Conservation (phyloP, 2,888 invertebrate species). For the Amphipoea oculea region DNA sequence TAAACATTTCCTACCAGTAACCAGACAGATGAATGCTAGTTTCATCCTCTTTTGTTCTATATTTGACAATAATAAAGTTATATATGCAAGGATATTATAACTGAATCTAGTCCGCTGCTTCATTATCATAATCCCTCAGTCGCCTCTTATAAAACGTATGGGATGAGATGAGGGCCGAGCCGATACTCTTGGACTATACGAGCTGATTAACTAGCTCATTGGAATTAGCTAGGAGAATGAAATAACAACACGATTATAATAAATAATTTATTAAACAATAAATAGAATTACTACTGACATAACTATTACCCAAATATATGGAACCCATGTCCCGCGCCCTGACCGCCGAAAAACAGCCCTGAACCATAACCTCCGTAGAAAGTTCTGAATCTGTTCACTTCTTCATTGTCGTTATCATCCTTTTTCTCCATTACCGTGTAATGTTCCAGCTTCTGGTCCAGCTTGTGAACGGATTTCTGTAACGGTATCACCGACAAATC, state of each 20-base stretch:
- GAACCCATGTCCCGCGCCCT: constrained; percentile 86
- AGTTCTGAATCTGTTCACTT: constrained; percentile 77
- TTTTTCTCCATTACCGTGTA: constrained; percentile 72
- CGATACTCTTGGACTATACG: neutral
- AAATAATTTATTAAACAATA: constrained; percentile 54
- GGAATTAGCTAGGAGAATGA: neutral
- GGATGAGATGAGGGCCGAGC: neutral
- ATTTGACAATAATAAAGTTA: neutral
- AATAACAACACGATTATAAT: constrained; percentile 25
- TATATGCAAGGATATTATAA: no score
- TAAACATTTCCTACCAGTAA: neutral
- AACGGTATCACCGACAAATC: constrained; percentile 85
- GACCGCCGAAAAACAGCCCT: constrained; percentile 83
- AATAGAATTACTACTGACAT: constrained; percentile 43
- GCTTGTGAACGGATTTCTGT: constrained; percentile 71
- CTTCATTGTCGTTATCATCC: constrained; percentile 74
- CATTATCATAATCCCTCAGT: neutral
- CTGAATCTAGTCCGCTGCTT: neutral
- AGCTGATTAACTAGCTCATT: neutral
- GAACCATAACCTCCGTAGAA: constrained; percentile 85
- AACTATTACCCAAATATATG: constrained; percentile 79
- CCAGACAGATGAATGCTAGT: neutral
- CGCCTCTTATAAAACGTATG: no score
- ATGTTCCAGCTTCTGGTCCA: constrained; percentile 70
- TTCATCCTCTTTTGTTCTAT: neutral